phyloP scores from a whole-genome alignment of 2,113 vertebrate species.

The Polyodon spathula region DNA sequence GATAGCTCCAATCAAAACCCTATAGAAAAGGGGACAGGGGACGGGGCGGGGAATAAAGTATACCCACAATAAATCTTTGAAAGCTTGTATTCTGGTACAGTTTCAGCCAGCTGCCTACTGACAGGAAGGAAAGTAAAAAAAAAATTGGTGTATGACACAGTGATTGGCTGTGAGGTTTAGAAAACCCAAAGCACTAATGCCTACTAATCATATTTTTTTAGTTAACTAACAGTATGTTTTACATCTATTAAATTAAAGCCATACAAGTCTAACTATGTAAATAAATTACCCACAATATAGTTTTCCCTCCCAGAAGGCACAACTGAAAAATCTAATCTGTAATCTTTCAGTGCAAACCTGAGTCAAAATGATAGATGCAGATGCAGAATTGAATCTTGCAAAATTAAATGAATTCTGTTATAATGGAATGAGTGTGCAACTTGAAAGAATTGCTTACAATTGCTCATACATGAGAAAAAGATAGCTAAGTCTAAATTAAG shows the following conservation, averaged over 20 bases:
- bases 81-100: too few species aligned
- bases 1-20: too few species aligned
- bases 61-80: too few species aligned
- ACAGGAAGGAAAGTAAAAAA: background rate
- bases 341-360: constrained; percentile 37
- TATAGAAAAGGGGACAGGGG: too few species aligned
- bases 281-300: constrained; percentile 37
- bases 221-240: constrained; percentile 21
- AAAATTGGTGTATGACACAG: too few species aligned
- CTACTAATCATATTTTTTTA: constrained; percentile 12
- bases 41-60: too few species aligned
- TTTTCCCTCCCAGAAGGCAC: constrained; percentile 23
- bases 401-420: constrained; percentile 61
- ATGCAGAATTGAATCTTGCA: constrained; percentile 54
- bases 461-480: constrained; percentile 59
- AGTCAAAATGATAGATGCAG: constrained; percentile 44
- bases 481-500: constrained; percentile 95
- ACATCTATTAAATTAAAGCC: constrained; percentile 50
- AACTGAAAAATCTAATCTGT: constrained; percentile 33
- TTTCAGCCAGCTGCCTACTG: too few species aligned
- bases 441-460: constrained; percentile 67
- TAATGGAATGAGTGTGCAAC: constrained; percentile 61
- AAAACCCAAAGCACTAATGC: too few species aligned
- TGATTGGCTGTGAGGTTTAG: too few species aligned
- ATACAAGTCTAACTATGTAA: constrained; percentile 48